phyloP scores from a whole-genome alignment of 1,140 invertebrate genomes.

The Tetraneura akinire region DNA sequence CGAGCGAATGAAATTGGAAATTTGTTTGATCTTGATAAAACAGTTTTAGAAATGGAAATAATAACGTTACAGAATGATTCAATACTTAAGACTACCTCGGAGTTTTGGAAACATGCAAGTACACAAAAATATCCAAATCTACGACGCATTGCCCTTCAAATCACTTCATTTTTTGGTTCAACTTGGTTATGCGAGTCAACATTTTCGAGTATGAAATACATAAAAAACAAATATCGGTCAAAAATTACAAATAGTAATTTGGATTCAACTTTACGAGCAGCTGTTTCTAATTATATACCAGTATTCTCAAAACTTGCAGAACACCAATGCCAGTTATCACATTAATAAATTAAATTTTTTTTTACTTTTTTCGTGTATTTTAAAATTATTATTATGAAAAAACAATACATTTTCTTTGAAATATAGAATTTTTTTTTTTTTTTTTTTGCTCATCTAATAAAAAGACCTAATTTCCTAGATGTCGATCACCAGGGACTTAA shows the following conservation, averaged over 20 bases:
- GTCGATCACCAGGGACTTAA: no score
- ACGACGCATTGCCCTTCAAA: neutral
- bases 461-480: no score
- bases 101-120: neutral
- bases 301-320: neutral
- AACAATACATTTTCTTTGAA: no score
- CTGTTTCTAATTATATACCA: slow-evolving; percentile 10
- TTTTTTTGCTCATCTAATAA: no score
- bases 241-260: slow-evolving; percentile 10
- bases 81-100: neutral
- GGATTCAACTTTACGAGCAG: neutral
- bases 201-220: slow-evolving; percentile 17
- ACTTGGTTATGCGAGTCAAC: neutral
- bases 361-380: no score
- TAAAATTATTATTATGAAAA: no score
- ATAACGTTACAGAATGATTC: neutral
- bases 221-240: slow-evolving; percentile 8
- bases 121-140: slow-evolving; percentile 7
- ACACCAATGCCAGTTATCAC: neutral
- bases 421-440: no score
- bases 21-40: slow-evolving; percentile 1
- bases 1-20: neutral
- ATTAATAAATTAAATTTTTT: neutral
- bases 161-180: slow-evolving; percentile 9
- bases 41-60: slow-evolving; percentile 4